These are phyloP conservation scores for Elysia crispata DNA, from an alignment of 2,888 invertebrate species.

Conservation along the genomic window DNA sequence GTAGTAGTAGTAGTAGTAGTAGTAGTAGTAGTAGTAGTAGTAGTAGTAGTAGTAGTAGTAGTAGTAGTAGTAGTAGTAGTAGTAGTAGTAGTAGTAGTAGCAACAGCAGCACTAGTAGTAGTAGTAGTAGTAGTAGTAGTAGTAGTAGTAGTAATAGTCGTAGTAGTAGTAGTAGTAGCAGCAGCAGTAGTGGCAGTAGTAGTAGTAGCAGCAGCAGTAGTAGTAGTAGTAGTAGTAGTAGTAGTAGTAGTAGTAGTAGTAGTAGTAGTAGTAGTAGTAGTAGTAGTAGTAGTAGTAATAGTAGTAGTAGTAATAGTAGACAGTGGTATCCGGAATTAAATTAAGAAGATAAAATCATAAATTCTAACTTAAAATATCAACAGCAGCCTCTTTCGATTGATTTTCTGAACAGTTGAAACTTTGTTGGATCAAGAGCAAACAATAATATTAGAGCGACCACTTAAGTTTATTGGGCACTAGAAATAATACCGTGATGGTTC, in stretches of 20 bases:
- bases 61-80: constrained; percentile 35
- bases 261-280: constrained; percentile 9
- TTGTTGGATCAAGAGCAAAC: no score
- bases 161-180: constrained; percentile 15
- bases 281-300: constrained; percentile 4
- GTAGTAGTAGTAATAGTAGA: constrained; percentile 3
- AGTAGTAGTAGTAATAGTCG: background rate
- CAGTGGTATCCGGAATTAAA: no score
- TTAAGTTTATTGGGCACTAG: no score
- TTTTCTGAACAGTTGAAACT: no score
- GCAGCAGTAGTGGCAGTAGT: constrained; percentile 7
- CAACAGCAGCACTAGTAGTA: constrained; percentile 23
- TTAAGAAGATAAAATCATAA: no score
- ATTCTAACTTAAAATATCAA: no score
- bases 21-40: constrained; percentile 37
- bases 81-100: constrained; percentile 29
- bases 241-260: constrained; percentile 12
- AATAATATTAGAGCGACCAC: no score
- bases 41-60: constrained; percentile 30
- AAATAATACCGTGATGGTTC: no score
- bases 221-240: constrained; percentile 18
- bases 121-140: constrained; percentile 27
- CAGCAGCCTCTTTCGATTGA: no score
- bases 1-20: constrained; percentile 37
- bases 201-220: constrained; percentile 14